Evolutionary conservation across 2,888 invertebrate species (phyloP).

Genomic region (Mechanitis mazaeus): DNA sequence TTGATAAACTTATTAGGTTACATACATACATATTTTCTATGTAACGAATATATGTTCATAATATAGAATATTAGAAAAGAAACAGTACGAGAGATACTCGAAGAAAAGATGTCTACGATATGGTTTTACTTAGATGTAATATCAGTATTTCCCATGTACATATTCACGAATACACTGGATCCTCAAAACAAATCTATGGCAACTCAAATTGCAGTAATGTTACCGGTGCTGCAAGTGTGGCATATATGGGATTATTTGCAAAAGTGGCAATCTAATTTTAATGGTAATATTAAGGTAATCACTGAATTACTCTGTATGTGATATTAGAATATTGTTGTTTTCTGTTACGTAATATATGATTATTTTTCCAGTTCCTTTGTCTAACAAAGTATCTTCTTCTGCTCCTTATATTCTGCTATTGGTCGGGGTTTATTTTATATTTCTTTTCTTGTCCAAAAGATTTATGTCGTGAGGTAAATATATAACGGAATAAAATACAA

Average conservation of each 20-base stretch:
- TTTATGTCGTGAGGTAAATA: slow-evolving; percentile 51
- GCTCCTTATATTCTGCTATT: slow-evolving; percentile 54
- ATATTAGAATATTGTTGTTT: background rate
- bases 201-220: slow-evolving; percentile 51
- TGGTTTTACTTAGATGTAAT: slow-evolving; percentile 67
- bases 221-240: slow-evolving; percentile 63
- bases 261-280: slow-evolving; percentile 54
- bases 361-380: slow-evolving; percentile 50
- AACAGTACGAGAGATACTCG: slow-evolving; percentile 62
- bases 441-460: slow-evolving; percentile 58
- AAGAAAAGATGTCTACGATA: slow-evolving; percentile 59
- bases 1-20: too few relatives aligned
- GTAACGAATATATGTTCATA: too few relatives aligned
- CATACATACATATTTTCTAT: too few relatives aligned
- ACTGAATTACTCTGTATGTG: slow-evolving; percentile 25
- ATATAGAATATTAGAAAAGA: slow-evolving; percentile 52
- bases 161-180: slow-evolving; percentile 60
- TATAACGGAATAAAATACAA: slow-evolving; percentile 1
- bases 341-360: background rate
- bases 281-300: slow-evolving; percentile 51
- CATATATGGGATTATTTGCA: slow-evolving; percentile 60
- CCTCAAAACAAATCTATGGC: slow-evolving; percentile 44
- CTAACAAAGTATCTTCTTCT: slow-evolving; percentile 48
- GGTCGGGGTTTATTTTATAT: slow-evolving; percentile 63
- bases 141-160: slow-evolving; percentile 62